phyloP scores from a whole-genome alignment of 35 echinoderm and acorn worm genomes.

The Strongylocentrotus purpuratus region DNA sequence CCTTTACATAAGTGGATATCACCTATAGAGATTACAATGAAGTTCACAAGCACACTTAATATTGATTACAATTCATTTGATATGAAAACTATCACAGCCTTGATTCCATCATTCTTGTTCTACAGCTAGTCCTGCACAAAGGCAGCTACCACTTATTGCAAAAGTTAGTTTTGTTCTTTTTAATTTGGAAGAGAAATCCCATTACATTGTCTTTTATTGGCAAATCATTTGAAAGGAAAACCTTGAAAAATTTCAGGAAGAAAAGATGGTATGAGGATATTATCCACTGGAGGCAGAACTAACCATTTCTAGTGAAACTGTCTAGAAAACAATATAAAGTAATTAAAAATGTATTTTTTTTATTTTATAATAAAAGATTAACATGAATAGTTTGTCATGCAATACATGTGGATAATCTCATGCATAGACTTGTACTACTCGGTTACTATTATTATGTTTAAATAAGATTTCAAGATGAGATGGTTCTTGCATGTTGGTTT shows the following conservation, averaged over 20 bases:
- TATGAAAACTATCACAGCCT: background rate
- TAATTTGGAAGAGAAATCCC: background rate
- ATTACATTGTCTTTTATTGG: background rate
- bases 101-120: background rate
- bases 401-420: too few relatives aligned
- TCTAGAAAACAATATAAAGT: too few relatives aligned
- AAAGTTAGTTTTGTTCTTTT: background rate
- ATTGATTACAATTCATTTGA: background rate
- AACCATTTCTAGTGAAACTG: background rate
- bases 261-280: background rate
- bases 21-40: background rate
- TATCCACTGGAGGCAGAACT: background rate
- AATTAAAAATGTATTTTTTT: too few relatives aligned
- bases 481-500: too few relatives aligned
- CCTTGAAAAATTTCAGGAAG: too few relatives aligned
- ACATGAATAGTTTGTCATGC: too few relatives aligned
- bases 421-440: too few relatives aligned
- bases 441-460: too few relatives aligned
- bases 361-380: too few relatives aligned
- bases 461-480: too few relatives aligned
- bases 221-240: background rate
- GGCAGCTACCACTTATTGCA: background rate
- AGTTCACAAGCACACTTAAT: background rate
- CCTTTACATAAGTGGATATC: too few relatives aligned
- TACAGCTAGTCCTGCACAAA: background rate